These are phyloP conservation scores for Sepiola atlantica DNA, from an alignment of 2,888 invertebrate genomes.

Conservation along the genomic window DNA sequence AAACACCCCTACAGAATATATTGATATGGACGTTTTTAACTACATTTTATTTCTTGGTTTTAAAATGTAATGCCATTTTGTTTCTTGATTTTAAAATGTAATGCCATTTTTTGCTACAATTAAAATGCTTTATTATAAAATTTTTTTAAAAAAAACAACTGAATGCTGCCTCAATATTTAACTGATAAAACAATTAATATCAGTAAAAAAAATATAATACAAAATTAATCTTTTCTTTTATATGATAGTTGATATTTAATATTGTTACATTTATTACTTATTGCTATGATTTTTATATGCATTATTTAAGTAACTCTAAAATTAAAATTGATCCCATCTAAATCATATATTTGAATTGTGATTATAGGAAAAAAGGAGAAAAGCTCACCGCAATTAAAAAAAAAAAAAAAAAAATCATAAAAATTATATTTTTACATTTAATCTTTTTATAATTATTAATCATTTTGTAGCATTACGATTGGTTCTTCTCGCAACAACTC, in stretches of 20 bases:
- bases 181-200: neutral
- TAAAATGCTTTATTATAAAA: neutral
- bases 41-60: neutral
- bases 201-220: too few relatives aligned
- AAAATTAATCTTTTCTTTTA: neutral
- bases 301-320: neutral
- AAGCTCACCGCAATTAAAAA: too few relatives aligned
- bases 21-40: neutral
- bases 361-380: too few relatives aligned
- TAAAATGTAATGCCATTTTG: neutral
- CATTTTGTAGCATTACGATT: too few relatives aligned
- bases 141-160: neutral
- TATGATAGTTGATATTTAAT: neutral
- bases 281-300: neutral
- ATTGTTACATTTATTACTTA: neutral
- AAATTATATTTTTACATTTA: too few relatives aligned
- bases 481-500: too few relatives aligned
- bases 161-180: neutral
- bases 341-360: too few relatives aligned
- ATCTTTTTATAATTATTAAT: too few relatives aligned
- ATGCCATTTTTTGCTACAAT: neutral
- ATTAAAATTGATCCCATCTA: neutral
- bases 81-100: neutral
- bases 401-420: too few relatives aligned
- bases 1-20: neutral